These are phyloP conservation scores for Microctenopoma lineatum DNA, from an alignment of 2,797 vertebrate genomes.

Conservation along the genomic window DNA sequence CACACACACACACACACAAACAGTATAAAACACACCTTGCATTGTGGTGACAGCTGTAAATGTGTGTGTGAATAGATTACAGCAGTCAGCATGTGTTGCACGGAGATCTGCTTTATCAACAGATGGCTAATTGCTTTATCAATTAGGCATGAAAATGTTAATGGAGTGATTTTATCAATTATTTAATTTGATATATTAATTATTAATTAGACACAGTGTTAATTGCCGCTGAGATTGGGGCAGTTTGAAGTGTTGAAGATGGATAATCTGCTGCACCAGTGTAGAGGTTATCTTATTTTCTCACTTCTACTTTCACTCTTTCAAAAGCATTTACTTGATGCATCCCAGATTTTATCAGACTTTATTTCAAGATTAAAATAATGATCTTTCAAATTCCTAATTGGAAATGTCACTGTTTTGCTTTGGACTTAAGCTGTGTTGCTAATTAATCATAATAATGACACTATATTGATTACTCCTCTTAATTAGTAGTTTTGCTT, in stretches of 20 bases:
- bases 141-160: conserved; percentile 70
- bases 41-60: conserved; percentile 40
- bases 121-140: conserved; percentile 74
- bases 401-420: background rate
- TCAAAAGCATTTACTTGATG: background rate
- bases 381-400: background rate
- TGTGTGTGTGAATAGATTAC: conserved; percentile 54
- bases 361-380: background rate
- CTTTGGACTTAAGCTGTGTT: background rate
- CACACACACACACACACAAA: background rate
- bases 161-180: conserved; percentile 62
- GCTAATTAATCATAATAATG: too few relatives aligned
- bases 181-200: conserved; percentile 56
- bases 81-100: conserved; percentile 51
- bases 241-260: conserved; percentile 13
- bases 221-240: conserved; percentile 31
- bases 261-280: conserved; percentile 4
- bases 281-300: background rate
- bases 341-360: background rate
- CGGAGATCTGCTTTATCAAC: conserved; percentile 55
- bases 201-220: conserved; percentile 45
- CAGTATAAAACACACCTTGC: conserved; percentile 25
- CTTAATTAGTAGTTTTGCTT: background rate
- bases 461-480: background rate
- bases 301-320: background rate